Evolutionary conservation across 2,797 vertebrate species (phyloP).

Genomic region (Periparus ater): DNA sequence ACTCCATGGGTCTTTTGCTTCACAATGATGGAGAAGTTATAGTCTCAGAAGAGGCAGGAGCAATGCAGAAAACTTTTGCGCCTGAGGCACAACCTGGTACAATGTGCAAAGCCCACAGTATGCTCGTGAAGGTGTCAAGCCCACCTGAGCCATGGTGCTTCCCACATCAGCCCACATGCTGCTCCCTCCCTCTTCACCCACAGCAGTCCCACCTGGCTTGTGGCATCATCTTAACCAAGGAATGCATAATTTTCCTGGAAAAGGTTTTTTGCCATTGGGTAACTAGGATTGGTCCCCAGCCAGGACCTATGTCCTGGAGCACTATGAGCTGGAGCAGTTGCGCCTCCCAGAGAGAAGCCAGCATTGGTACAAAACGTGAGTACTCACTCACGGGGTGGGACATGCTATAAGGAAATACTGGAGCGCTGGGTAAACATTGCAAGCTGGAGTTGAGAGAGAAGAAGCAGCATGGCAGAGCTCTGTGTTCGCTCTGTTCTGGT

Average conservation of each 20-base stretch:
- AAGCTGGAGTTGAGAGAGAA: background rate
- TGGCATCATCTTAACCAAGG: background rate
- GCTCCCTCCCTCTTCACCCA: background rate
- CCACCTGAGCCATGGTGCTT: fast-evolving
- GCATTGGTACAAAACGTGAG: background rate
- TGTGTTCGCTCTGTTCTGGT: constrained; percentile 13
- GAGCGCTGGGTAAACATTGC: background rate
- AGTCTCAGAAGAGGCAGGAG: background rate
- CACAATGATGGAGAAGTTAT: background rate
- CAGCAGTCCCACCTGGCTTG: background rate
- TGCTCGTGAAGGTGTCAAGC: background rate
- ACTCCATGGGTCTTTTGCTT: fast-evolving
- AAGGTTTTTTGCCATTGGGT: background rate
- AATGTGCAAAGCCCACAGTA: background rate
- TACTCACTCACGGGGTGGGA: background rate
- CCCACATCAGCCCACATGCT: background rate
- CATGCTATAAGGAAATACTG: background rate
- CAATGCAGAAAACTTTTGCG: background rate
- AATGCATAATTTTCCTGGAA: background rate
- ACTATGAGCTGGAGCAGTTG: background rate
- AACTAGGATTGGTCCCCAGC: background rate
- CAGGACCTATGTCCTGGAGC: background rate
- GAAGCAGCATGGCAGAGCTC: background rate
- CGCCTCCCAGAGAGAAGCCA: background rate
- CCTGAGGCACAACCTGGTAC: background rate